Conservation (phyloP, 1,140 invertebrate species). For the Grapholita molesta region DNA sequence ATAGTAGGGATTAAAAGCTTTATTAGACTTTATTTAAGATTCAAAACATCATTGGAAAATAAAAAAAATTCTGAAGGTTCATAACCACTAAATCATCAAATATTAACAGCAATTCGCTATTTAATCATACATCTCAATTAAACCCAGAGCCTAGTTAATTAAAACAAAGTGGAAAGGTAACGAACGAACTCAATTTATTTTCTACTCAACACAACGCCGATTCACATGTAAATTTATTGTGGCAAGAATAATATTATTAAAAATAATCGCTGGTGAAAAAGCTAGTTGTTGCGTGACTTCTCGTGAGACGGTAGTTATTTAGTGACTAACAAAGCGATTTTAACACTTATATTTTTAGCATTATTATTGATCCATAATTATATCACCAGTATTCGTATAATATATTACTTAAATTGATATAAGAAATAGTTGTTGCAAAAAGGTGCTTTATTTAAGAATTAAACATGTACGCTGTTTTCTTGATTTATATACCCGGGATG, state of each 20-base stretch:
- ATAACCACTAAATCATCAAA: not conserved
- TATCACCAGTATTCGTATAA: too few relatives aligned
- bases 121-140: constrained; percentile 1
- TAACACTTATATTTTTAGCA: too few relatives aligned
- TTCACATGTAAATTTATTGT: constrained; percentile 62
- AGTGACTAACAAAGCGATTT: not conserved
- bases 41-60: not conserved
- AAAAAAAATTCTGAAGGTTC: not conserved
- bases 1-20: too few relatives aligned
- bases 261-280: constrained; percentile 68
- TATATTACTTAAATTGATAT: too few relatives aligned
- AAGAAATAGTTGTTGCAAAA: too few relatives aligned
- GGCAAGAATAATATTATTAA: constrained; percentile 64
- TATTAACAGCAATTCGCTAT: not conserved
- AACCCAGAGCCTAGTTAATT: constrained; percentile 48
- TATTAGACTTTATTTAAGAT: not conserved
- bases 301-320: not conserved
- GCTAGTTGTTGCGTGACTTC: constrained; percentile 53
- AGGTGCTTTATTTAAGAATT: too few relatives aligned
- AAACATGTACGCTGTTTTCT: too few relatives aligned
- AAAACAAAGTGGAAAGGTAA: constrained; percentile 63
- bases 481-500: too few relatives aligned
- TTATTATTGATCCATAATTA: too few relatives aligned
- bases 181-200: constrained; percentile 69
- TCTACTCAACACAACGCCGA: constrained; percentile 55